These are phyloP conservation scores for Trypoxylon attenuatum DNA, from an alignment of 2,888 invertebrate species.

Conservation along the genomic window DNA sequence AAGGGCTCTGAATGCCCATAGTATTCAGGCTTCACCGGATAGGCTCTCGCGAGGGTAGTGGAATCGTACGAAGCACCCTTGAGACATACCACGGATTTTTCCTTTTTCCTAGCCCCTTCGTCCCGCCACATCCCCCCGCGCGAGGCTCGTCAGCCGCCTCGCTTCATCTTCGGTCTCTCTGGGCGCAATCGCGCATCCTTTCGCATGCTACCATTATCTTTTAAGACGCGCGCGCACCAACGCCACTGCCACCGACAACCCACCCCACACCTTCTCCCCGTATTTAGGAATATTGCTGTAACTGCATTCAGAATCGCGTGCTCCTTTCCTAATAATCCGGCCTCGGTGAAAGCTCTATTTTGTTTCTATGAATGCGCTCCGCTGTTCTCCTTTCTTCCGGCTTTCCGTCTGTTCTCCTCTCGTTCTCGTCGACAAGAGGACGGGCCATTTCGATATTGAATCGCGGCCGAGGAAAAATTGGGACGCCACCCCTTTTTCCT, in stretches of 20 bases:
- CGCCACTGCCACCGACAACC: constrained; percentile 9
- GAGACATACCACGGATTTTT: constrained; percentile 35
- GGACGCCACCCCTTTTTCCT: background rate
- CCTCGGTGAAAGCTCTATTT: constrained; percentile 1
- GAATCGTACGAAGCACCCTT: constrained; percentile 41
- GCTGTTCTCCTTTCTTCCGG: background rate
- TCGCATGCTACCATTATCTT: constrained; percentile 33
- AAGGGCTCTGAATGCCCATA: constrained; percentile 41
- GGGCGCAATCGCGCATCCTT: constrained; percentile 37
- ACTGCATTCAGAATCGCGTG: background rate
- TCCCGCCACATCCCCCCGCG: background rate
- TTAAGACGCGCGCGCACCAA: constrained; percentile 13
- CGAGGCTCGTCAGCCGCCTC: constrained; percentile 6
- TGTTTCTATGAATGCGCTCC: background rate
- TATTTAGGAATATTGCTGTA: constrained; percentile 6
- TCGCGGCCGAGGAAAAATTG: background rate
- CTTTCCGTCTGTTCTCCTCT: background rate
- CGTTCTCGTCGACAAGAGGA: background rate
- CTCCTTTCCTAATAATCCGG: constrained; percentile 1
- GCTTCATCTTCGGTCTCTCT: background rate
- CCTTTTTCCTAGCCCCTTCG: constrained; percentile 11
- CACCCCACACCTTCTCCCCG: constrained; percentile 6
- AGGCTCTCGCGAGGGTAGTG: constrained; percentile 37
- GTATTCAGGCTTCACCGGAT: constrained; percentile 34
- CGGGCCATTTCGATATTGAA: background rate